Conservation (phyloP, 1,140 invertebrate species). For the Idris sp. region DNA sequence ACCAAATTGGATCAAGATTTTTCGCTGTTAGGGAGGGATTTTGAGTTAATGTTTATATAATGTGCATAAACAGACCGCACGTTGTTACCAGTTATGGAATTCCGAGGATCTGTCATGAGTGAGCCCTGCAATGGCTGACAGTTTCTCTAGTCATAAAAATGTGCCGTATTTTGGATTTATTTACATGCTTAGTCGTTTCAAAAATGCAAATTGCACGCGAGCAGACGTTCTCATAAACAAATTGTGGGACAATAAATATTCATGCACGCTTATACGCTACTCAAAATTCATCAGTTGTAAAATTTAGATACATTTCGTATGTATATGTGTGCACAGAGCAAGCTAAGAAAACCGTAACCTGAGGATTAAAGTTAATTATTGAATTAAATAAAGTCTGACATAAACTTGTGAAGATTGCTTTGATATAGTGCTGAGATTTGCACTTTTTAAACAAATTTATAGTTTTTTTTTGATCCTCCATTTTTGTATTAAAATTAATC, state of each 20-base stretch:
- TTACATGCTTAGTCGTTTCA: slow-evolving; percentile 15
- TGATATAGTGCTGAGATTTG: too few relatives aligned
- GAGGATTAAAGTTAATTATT: too few relatives aligned
- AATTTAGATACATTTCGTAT: slow-evolving; percentile 1
- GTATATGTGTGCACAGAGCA: too few relatives aligned
- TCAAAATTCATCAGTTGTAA: slow-evolving; percentile 25
- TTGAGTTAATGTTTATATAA: slow-evolving; percentile 16
- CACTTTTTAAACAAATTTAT: too few relatives aligned
- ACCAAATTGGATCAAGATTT: too few relatives aligned
- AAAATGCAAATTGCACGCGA: slow-evolving; percentile 5
- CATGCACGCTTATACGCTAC: slow-evolving; percentile 20
- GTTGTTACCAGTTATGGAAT: slow-evolving; percentile 27
- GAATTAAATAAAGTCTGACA: too few relatives aligned
- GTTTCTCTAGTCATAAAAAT: slow-evolving; percentile 19
- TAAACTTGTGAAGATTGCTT: too few relatives aligned
- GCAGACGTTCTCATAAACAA: slow-evolving; percentile 17
- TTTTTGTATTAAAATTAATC: too few relatives aligned
- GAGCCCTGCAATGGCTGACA: slow-evolving; percentile 15
- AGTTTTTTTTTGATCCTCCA: too few relatives aligned
- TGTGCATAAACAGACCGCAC: slow-evolving; percentile 10
- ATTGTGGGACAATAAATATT: slow-evolving; percentile 25
- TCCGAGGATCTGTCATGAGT: slow-evolving; percentile 11
- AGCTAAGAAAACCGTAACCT: too few relatives aligned
- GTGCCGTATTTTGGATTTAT: slow-evolving; percentile 22
- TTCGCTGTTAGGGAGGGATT: too few relatives aligned